These are phyloP conservation scores for Drosophila seclusa DNA, from an alignment of 2,888 invertebrate species.

Conservation along the genomic window DNA sequence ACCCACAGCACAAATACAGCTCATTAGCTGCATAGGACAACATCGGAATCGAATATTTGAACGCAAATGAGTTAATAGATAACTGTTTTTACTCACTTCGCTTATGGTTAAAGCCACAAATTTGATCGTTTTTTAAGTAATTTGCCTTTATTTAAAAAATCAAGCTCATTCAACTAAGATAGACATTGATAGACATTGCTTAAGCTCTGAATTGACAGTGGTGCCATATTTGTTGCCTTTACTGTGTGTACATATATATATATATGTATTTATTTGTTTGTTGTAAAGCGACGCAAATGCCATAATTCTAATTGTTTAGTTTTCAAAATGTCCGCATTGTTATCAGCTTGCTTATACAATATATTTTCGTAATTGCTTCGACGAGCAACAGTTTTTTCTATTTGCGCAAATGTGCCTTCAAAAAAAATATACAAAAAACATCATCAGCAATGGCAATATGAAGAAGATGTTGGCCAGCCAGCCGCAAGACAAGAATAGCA, in stretches of 20 bases:
- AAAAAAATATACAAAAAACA: constrained; percentile 5
- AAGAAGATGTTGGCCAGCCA: constrained; percentile 14
- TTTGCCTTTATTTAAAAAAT: too few species aligned
- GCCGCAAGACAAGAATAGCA: background rate
- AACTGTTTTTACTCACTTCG: background rate
- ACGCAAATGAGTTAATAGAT: too few species aligned
- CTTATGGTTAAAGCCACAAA: background rate
- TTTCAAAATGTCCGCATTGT: constrained; percentile 60
- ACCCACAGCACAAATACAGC: background rate
- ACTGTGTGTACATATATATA: background rate
- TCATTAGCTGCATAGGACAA: background rate
- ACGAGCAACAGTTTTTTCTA: constrained; percentile 35
- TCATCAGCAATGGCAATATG: constrained; percentile 7
- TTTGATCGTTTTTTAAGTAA: background rate
- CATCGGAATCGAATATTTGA: background rate
- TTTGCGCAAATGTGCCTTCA: constrained; percentile 50
- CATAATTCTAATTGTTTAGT: constrained; percentile 58
- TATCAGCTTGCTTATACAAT: constrained; percentile 62
- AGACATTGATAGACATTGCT: background rate
- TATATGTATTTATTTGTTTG: background rate
- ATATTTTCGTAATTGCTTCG: constrained; percentile 55
- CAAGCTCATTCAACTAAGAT: too few species aligned
- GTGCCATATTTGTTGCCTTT: background rate
- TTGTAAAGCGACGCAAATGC: constrained; percentile 8
- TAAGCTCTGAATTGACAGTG: background rate